Conservation (phyloP, 2,113 vertebrate species). For the Nestor notabilis region DNA sequence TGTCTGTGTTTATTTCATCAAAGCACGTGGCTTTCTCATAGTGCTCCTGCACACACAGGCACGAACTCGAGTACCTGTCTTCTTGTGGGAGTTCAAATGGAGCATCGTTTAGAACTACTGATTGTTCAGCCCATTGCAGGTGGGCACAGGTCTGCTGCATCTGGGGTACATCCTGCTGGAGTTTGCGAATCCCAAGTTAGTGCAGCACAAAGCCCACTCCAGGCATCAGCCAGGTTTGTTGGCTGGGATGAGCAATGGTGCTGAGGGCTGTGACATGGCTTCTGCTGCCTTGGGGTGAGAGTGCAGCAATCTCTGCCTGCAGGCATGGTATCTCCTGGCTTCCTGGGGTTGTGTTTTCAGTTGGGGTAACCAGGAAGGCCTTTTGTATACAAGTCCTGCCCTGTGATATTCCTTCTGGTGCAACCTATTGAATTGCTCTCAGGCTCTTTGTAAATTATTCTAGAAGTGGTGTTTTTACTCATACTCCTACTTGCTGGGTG, state of each 20-base stretch:
- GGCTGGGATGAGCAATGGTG: accelerated
- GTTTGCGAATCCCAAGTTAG: neutral
- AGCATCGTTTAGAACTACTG: neutral
- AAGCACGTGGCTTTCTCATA: accelerated
- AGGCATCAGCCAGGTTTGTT: neutral
- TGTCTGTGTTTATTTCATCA: neutral
- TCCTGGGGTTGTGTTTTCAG: neutral
- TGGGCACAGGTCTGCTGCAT: accelerated
- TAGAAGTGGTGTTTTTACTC: neutral
- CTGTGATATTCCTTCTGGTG: neutral
- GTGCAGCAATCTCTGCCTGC: neutral
- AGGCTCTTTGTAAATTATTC: neutral
- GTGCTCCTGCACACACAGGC: neutral
- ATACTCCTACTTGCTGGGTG: neutral
- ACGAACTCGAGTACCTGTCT: accelerated
- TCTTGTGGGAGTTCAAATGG: accelerated
- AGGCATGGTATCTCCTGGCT: accelerated
- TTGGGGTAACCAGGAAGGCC: neutral
- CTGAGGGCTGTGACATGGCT: accelerated
- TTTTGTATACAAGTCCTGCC: neutral
- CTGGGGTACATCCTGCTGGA: neutral
- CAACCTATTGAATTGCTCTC: neutral
- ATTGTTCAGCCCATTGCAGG: neutral
- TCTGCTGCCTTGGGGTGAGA: neutral
- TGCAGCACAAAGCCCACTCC: neutral